Evolutionary conservation across 2,797 vertebrate genomes (phyloP).

Genomic region (Ataeniobius toweri): DNA sequence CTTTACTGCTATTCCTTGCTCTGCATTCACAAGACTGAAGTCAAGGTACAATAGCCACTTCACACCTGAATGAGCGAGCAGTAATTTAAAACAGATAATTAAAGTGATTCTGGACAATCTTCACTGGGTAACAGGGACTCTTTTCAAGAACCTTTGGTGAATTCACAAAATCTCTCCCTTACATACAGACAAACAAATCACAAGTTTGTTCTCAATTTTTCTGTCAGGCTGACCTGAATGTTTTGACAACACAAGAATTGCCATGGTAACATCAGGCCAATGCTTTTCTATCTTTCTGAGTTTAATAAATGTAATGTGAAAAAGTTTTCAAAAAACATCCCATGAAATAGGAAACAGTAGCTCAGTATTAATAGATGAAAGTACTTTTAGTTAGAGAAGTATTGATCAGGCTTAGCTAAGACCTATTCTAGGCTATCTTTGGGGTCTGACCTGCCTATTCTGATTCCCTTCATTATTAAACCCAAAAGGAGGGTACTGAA

Average conservation of each 20-base stretch:
- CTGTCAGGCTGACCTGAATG: constrained; percentile 10
- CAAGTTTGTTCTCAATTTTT: constrained; percentile 5
- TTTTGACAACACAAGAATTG: constrained; percentile 13
- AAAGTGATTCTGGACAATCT: constrained; percentile 14
- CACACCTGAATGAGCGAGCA: constrained; percentile 1
- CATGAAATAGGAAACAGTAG: not conserved
- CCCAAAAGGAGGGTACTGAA: not conserved
- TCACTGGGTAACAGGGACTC: constrained; percentile 14
- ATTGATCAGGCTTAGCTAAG: too few species aligned
- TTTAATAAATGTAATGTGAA: not conserved
- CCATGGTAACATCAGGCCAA: not conserved
- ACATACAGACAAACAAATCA: constrained; percentile 14
- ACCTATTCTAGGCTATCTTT: not conserved
- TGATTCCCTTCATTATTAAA: not conserved
- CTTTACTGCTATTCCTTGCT: constrained; percentile 10
- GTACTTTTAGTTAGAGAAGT: not conserved
- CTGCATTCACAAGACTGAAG: constrained; percentile 13
- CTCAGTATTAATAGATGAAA: not conserved
- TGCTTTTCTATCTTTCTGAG: not conserved
- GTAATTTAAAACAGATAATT: constrained; percentile 14
- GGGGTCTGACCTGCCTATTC: not conserved
- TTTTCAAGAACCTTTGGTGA: constrained; percentile 15
- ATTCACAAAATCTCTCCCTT: constrained; percentile 14
- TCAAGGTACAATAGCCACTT: constrained; percentile 13
- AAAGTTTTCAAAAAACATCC: not conserved